Percentiles rank a stretch among this genome's conserved stretches.
Evolutionary conservation across 2,888 invertebrate species (phyloP).

Genomic region (Yponomeuta evonymella): DNA sequence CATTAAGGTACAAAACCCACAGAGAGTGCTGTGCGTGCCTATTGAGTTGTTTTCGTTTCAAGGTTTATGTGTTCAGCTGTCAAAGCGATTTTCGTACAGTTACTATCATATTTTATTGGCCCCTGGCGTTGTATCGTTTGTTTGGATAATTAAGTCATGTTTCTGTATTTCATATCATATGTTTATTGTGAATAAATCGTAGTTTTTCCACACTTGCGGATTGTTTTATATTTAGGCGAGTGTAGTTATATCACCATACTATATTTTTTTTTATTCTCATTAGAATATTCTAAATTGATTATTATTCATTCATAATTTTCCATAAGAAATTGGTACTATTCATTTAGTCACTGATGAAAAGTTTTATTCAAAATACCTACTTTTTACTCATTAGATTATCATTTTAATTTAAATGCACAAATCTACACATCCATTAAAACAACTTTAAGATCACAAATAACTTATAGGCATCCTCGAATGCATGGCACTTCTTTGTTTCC

Average conservation of each 20-base stretch:
- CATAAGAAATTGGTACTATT: background rate
- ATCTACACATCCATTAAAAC: too few species aligned
- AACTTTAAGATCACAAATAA: too few species aligned
- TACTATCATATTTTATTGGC: conserved; percentile 1
- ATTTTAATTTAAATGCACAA: too few species aligned
- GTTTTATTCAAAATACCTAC: too few species aligned
- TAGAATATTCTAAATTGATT: background rate
- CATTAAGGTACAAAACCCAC: background rate
- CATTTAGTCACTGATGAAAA: too few species aligned
- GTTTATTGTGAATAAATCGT: too few species aligned
- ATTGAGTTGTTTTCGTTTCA: conserved; percentile 44
- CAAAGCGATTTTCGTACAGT: conserved; percentile 35
- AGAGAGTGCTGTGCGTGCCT: conserved; percentile 11
- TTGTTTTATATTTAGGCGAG: background rate
- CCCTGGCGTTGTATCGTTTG: background rate
- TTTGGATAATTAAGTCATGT: background rate
- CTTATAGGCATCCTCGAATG: too few species aligned
- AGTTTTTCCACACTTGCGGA: background rate
- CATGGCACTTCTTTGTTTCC: too few species aligned
- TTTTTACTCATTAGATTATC: too few species aligned
- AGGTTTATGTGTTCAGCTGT: conserved; percentile 55
- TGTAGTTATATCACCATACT: background rate
- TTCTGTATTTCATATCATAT: background rate
- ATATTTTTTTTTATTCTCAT: background rate
- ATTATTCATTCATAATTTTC: background rate